phyloP scores from a whole-genome alignment of 2,113 vertebrate genomes.

The Ramphastos sulfuratus region DNA sequence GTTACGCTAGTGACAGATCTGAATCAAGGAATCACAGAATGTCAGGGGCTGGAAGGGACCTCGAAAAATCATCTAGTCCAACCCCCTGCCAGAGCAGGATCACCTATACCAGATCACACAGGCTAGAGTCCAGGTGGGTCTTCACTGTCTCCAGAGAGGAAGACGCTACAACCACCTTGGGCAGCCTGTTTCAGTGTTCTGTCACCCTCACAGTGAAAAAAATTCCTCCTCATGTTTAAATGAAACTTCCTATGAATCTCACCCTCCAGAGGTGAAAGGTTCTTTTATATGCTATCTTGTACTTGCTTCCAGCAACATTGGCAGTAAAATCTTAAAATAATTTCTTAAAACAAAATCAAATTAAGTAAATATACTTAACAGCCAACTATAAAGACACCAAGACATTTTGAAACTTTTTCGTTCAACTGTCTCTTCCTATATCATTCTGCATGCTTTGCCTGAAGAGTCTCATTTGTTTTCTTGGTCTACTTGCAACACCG shows the following conservation, averaged over 20 bases:
- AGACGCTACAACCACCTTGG: too few relatives aligned
- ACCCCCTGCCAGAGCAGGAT: too few relatives aligned
- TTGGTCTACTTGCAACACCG: slow-evolving; percentile 18
- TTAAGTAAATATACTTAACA: not conserved
- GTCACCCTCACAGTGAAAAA: too few relatives aligned
- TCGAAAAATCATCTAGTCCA: too few relatives aligned
- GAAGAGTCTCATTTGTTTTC: not conserved
- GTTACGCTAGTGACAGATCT: not conserved
- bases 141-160: too few relatives aligned
- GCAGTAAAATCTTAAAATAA: not conserved
- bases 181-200: too few relatives aligned
- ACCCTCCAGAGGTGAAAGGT: not conserved
- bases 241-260: not conserved
- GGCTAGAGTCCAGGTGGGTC: too few relatives aligned
- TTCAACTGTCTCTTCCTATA: slow-evolving; percentile 20
- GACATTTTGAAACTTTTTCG: slow-evolving; percentile 19
- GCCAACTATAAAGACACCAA: slow-evolving; percentile 34
- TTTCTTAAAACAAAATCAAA: slow-evolving; percentile 30
- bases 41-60: too few relatives aligned
- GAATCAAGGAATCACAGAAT: not conserved
- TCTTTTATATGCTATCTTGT: not conserved
- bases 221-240: too few relatives aligned
- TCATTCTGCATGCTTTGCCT: slow-evolving; percentile 12
- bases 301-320: not conserved
- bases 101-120: too few relatives aligned